These are phyloP conservation scores for Chaetophractus vellerosus DNA, from an alignment of 2,797 vertebrate genomes.

Conservation along the genomic window DNA sequence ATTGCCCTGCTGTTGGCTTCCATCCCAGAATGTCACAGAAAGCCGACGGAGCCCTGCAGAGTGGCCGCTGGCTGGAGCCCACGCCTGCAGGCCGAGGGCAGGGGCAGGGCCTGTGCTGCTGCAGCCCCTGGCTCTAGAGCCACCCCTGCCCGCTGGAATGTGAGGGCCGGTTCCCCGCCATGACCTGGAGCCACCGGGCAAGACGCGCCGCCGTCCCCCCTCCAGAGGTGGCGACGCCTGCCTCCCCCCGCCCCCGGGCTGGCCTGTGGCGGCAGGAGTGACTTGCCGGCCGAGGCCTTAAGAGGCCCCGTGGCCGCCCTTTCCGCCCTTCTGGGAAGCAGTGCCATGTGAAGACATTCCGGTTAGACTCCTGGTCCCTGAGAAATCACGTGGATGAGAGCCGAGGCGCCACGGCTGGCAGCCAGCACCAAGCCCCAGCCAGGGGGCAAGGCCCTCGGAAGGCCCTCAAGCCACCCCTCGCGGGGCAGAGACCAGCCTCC, in stretches of 20 bases:
- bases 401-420: not conserved
- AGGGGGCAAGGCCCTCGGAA: not conserved
- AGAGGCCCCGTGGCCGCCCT: not conserved
- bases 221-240: too few relatives aligned
- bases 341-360: not conserved
- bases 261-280: not conserved
- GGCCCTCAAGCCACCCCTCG: not conserved
- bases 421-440: not conserved
- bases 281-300: not conserved
- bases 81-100: too few relatives aligned
- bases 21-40: not conserved
- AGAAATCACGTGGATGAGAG: not conserved
- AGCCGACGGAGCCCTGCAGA: not conserved
- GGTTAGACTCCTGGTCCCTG: not conserved
- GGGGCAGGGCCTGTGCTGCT: not conserved
- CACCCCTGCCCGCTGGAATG: not conserved
- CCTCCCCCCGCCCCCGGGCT: not conserved
- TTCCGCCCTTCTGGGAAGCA: not conserved
- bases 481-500: not conserved
- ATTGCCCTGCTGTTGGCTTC: not conserved
- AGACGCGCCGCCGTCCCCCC: not conserved
- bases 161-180: not conserved
- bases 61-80: not conserved
- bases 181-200: not conserved
- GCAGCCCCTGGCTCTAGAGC: not conserved